phyloP scores from a whole-genome alignment of 2,797 vertebrate genomes.

The Staurois parvus region DNA sequence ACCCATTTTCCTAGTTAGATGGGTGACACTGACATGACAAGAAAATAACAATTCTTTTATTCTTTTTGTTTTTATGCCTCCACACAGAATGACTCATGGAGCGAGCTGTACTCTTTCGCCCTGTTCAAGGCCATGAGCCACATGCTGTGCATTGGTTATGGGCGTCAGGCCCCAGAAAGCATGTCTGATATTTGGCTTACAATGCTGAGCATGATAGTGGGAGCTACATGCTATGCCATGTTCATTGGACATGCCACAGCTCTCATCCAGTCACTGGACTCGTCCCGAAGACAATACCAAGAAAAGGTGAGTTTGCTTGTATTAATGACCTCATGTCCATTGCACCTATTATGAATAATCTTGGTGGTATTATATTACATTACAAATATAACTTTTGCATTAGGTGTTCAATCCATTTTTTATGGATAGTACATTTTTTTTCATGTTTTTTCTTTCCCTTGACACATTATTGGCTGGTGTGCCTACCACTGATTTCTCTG shows the following conservation, averaged over 20 bases:
- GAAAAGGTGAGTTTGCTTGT: conserved; percentile 85
- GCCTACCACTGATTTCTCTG: too few relatives aligned
- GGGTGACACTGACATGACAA: neutral
- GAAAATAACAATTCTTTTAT: neutral
- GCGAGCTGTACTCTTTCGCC: conserved; percentile 93
- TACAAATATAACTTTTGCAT: too few relatives aligned
- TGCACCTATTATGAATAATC: neutral
- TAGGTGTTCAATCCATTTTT: too few relatives aligned
- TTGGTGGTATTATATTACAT: too few relatives aligned
- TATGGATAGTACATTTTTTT: too few relatives aligned
- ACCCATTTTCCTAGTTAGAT: neutral
- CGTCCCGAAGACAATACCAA: conserved; percentile 95
- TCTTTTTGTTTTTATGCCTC: neutral
- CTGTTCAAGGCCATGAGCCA: conserved; percentile 98
- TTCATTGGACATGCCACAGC: conserved; percentile 97
- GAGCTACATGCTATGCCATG: conserved; percentile 97
- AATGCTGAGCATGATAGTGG: conserved; percentile 99
- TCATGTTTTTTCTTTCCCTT: too few relatives aligned
- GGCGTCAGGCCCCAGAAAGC: conserved; percentile 93
- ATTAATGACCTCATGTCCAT: neutral
- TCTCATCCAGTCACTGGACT: conserved; percentile 96
- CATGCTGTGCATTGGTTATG: conserved; percentile 96
- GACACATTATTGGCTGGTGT: too few relatives aligned
- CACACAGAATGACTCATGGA: conserved; percentile 93
- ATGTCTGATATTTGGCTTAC: conserved; percentile 98